Evolutionary conservation across 1,140 invertebrate genomes (phyloP).

Genomic region (Tachypleus tridentatus): DNA sequence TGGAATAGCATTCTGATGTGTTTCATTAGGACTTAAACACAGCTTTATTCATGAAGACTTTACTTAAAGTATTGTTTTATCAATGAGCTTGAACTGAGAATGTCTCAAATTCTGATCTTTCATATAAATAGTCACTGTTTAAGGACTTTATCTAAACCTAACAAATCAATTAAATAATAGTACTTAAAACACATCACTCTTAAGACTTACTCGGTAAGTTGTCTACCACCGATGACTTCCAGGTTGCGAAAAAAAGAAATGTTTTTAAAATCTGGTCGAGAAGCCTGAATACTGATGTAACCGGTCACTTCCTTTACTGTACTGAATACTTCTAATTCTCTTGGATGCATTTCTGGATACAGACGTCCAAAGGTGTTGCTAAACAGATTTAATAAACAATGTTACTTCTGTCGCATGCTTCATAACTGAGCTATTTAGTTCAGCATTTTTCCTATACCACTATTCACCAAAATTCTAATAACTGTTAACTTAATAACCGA

Average conservation of each 20-base stretch:
- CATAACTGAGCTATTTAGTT: neutral
- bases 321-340: constrained; percentile 73
- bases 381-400: constrained; percentile 38
- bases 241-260: constrained; percentile 86
- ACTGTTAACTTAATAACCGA: neutral
- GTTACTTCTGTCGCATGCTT: neutral
- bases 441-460: neutral
- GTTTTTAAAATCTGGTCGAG: constrained; percentile 69
- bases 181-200: no score
- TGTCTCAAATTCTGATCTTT: no score
- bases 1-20: no score
- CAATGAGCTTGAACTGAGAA: no score
- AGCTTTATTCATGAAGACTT: no score
- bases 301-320: constrained; percentile 88
- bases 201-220: constrained; percentile 53
- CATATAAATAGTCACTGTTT: no score
- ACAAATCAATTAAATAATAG: no score
- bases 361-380: constrained; percentile 60
- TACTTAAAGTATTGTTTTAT: no score
- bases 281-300: constrained; percentile 78
- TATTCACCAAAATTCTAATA: neutral
- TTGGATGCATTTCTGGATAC: constrained; percentile 68
- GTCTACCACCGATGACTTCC: constrained; percentile 80
- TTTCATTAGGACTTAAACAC: no score
- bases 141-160: no score